Base-by-base conservation (phyloP, 1,140 invertebrate genomes). In the Bombus huntii region DNA sequence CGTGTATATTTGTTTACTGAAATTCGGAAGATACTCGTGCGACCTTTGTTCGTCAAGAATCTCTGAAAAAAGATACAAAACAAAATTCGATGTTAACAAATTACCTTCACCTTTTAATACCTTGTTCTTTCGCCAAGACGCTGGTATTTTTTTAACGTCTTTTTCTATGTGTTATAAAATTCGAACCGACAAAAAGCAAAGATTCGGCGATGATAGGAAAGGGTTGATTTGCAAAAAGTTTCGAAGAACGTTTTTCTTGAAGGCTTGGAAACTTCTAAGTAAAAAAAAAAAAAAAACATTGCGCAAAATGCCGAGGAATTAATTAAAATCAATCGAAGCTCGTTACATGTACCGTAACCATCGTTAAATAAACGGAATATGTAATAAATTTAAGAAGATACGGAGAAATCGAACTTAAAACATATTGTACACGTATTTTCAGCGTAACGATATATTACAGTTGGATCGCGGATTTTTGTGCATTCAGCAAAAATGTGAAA, bases 281-380 rank as follows among this genome's bases (percentile, higher is more conserved):
- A 28, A 34, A 28, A 57, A n/a, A 28, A 34, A 34, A 34, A 1
- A 34, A 72, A 1, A 31, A 3, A 34, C 65, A 39, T 47, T 47
- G 57, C 53, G 42, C 39, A 28, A 73, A 62, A 73, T 81, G 81
- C 81, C 42, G 59, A 75, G 71, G 81, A 75, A 82, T 82, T 75
- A 82, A 73, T 22, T 42, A 77, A 74, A 53, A 76, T 57, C 72
- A 47, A 77, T 83, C 81, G 73, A 77, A 78, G 22, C 74, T 83
- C 73, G 39, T 53, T 78, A 44, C 28, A 83, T 34, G 18, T 70
- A 68, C 25, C 25, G 13, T 37, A 68, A 53, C 9, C 62, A 53
- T 42, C 12, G 39, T n/a, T 66, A 34, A 75, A 6, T 9, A n/a
- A 47, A 75, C 13, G 4, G 39, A 47, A 37, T 15, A 37, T 10